Percentiles rank a stretch among this genome's conserved stretches.
Conservation (phyloP, 2,888 invertebrate genomes). For the Pristionchus mayeri region DNA sequence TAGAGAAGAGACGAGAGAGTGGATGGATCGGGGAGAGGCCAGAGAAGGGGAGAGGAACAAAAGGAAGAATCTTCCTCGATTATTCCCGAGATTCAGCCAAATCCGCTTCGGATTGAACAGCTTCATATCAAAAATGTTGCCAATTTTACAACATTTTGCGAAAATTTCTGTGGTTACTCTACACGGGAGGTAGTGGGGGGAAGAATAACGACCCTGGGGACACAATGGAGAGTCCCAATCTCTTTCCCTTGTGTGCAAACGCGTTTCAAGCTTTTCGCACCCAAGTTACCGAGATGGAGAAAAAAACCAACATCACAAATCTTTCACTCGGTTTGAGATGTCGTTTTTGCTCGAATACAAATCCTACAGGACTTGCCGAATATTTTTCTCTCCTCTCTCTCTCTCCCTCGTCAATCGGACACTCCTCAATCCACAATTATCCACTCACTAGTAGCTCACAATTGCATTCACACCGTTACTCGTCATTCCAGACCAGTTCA, state of each 20-base stretch:
- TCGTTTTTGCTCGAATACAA: neutral
- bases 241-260: neutral
- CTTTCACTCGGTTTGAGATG: too few species aligned
- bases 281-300: too few species aligned
- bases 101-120: conserved; percentile 41
- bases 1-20: conserved; percentile 51
- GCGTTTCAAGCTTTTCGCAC: neutral
- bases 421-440: conserved; percentile 36
- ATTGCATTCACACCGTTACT: conserved; percentile 34
- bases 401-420: neutral
- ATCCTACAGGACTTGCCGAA: neutral
- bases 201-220: neutral
- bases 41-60: conserved; percentile 23
- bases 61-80: neutral
- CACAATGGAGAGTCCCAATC: neutral
- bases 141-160: neutral
- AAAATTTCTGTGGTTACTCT: neutral
- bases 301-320: neutral
- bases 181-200: neutral
- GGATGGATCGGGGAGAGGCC: neutral
- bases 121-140: neutral
- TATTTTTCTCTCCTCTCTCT: neutral
- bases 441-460: conserved; percentile 24
- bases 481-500: conserved; percentile 4
- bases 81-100: neutral